These are phyloP conservation scores for Heterotilapia buettikoferi DNA, from an alignment of 2,113 vertebrate genomes.

Conservation along the genomic window DNA sequence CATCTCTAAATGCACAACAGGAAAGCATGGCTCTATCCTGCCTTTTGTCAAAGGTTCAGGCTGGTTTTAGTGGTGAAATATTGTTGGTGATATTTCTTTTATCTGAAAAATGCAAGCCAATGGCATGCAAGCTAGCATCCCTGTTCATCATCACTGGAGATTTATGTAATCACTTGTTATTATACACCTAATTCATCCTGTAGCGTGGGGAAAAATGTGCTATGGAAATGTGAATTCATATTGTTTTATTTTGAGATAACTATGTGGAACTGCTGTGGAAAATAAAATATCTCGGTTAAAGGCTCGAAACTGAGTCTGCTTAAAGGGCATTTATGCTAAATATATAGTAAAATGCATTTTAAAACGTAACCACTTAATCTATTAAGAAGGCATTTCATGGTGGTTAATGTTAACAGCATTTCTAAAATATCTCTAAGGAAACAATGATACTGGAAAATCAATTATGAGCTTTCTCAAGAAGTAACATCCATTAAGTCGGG, in stretches of 20 bases:
- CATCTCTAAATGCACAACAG: not conserved
- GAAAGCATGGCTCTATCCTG: not conserved
- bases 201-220: not conserved
- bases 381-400: not conserved
- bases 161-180: not conserved
- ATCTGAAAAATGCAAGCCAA: not conserved
- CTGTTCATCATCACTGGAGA: not conserved
- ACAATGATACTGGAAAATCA: not conserved
- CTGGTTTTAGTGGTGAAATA: not conserved
- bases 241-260: not conserved
- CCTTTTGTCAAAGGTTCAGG: not conserved
- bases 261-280: not conserved
- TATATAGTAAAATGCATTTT: not conserved
- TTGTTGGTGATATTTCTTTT: not conserved
- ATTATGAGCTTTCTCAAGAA: not conserved
- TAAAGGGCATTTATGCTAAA: not conserved
- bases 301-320: not conserved
- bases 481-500: not conserved
- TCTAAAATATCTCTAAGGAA: not conserved
- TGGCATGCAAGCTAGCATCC: not conserved
- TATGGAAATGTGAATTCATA: not conserved
- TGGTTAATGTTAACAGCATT: not conserved
- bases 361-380: not conserved
- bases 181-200: not conserved
- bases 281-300: not conserved